Conservation (phyloP, 2,888 invertebrate species). For the Drosophila histrio region DNA sequence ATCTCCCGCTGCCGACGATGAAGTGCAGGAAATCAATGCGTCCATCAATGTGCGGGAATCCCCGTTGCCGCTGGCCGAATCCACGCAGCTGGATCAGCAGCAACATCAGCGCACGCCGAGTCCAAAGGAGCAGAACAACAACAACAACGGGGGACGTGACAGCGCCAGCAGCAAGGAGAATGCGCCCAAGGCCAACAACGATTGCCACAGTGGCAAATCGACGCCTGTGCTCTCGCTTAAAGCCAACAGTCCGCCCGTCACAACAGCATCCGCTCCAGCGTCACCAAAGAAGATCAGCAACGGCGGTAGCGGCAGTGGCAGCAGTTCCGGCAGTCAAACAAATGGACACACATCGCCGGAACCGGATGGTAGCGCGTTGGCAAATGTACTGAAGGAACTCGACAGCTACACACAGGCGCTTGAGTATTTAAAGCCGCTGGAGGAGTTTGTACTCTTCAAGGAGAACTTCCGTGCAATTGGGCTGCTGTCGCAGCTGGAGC, state of each 20-base stretch:
- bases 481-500: constrained; percentile 80
- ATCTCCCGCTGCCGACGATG: constrained; percentile 62
- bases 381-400: constrained; percentile 62
- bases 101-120: constrained; percentile 12
- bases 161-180: constrained; percentile 71
- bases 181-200: constrained; percentile 47
- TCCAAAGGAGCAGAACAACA: constrained; percentile 64
- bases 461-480: constrained; percentile 83
- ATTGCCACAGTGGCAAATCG: constrained; percentile 60
- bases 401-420: constrained; percentile 79
- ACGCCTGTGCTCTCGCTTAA: constrained; percentile 50
- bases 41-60: constrained; percentile 27
- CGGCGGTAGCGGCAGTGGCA: constrained; percentile 16
- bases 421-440: constrained; percentile 80
- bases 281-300: constrained; percentile 59
- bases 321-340: constrained; percentile 44
- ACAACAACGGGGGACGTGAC: constrained; percentile 57
- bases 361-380: constrained; percentile 22
- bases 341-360: constrained; percentile 63
- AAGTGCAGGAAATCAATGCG: constrained; percentile 63
- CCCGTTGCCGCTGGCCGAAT: constrained; percentile 41
- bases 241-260: constrained; percentile 36
- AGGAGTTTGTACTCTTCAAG: constrained; percentile 82
- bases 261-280: constrained; percentile 40
- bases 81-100: constrained; percentile 31